These are phyloP conservation scores for Sepiola atlantica DNA, from an alignment of 2,888 invertebrate genomes.

Conservation along the genomic window DNA sequence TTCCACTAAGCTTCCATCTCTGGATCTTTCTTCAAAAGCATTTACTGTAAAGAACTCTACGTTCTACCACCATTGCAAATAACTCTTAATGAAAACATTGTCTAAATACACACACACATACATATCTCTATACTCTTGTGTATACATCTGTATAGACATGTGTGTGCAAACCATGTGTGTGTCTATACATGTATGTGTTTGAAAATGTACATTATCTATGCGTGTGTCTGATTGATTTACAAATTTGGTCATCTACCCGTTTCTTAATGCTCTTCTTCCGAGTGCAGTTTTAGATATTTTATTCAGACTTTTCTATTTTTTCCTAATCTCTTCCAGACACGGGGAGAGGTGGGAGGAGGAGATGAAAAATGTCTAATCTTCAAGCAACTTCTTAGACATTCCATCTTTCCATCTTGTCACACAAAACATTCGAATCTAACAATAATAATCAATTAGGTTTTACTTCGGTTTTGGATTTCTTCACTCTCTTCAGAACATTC, in stretches of 20 bases:
- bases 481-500: not conserved
- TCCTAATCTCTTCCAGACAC: not conserved
- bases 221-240: not conserved
- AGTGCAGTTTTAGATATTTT: not conserved
- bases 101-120: no score
- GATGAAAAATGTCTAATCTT: not conserved
- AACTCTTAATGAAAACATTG: no score
- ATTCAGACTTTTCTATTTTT: not conserved
- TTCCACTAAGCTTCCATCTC: no score
- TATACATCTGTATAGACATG: no score
- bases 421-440: not conserved
- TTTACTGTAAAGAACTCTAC: no score
- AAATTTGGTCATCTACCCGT: not conserved
- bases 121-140: no score
- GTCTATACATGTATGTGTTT: no score
- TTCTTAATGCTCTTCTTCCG: not conserved
- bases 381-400: not conserved
- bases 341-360: not conserved
- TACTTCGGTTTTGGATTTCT: not conserved
- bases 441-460: not conserved
- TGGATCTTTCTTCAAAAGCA: no score
- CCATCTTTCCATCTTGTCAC: not conserved
- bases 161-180: no score
- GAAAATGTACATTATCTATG: not conserved
- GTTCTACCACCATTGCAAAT: no score